phyloP scores from a whole-genome alignment of 1,140 invertebrate genomes.

The Helicoverpa zea region DNA sequence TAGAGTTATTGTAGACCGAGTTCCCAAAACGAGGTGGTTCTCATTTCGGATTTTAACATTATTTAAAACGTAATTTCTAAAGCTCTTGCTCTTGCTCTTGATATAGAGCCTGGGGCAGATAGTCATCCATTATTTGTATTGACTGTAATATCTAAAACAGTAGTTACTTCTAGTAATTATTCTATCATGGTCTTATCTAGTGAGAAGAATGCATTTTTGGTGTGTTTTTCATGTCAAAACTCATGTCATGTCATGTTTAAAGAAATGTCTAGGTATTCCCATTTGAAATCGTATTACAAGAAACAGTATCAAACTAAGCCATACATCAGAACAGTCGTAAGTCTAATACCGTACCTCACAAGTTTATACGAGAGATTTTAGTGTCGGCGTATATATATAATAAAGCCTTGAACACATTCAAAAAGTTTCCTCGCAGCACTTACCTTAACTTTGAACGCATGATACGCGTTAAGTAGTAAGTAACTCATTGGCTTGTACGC shows the following conservation, averaged over 20 bases:
- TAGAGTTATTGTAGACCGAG: neutral
- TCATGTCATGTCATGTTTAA: too few species aligned
- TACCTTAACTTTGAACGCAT: conserved; percentile 51
- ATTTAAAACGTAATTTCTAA: neutral
- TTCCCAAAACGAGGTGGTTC: too few species aligned
- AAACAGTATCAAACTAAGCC: conserved; percentile 19
- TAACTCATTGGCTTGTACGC: conserved; percentile 48
- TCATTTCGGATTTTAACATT: too few species aligned
- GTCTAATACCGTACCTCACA: conserved; percentile 13
- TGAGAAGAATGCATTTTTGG: too few species aligned
- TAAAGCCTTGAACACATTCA: conserved; percentile 47
- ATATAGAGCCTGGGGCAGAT: too few species aligned
- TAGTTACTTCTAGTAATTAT: too few species aligned
- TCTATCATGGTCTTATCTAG: too few species aligned
- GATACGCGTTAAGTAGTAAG: conserved; percentile 49
- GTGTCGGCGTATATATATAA: conserved; percentile 43
- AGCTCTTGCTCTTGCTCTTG: neutral
- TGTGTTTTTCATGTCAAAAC: too few species aligned
- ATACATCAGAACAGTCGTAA: conserved; percentile 15
- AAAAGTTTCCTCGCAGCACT: conserved; percentile 47
- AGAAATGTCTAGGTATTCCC: too few species aligned
- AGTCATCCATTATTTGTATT: too few species aligned
- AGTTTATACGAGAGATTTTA: conserved; percentile 44
- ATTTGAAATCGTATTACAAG: neutral
- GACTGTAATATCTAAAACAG: too few species aligned